Evolutionary conservation across 2,113 vertebrate genomes (phyloP).

Genomic region (Notarius quadriscutis): DNA sequence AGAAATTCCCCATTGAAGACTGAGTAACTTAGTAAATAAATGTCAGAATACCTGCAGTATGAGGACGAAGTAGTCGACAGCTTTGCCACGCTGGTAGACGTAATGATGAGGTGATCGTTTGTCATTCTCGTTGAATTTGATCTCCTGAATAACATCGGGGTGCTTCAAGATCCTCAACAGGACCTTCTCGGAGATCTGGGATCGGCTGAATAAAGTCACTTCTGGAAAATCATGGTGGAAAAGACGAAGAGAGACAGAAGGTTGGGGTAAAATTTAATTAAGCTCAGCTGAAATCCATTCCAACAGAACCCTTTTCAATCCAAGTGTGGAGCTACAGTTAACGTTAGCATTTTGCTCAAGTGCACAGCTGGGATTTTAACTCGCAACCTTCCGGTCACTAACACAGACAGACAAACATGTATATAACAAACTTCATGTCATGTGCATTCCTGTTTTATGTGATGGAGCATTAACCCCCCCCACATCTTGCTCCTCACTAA

Average conservation of each 20-base stretch:
- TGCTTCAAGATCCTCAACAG: constrained; percentile 89
- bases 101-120: constrained; percentile 78
- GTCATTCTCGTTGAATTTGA: constrained; percentile 85
- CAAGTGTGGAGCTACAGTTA: not conserved
- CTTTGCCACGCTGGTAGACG: constrained; percentile 85
- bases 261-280: not conserved
- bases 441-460: not conserved
- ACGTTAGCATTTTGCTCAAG: not conserved
- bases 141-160: constrained; percentile 91
- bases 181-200: constrained; percentile 88
- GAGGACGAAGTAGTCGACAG: constrained; percentile 88
- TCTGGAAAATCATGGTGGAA: constrained; percentile 69
- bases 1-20: not conserved
- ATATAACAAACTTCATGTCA: not conserved
- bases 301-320: not conserved
- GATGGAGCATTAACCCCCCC: not conserved
- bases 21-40: not conserved
- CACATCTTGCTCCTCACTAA: not conserved
- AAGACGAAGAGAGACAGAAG: not conserved
- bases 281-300: not conserved
- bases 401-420: not conserved
- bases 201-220: constrained; percentile 81
- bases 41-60: constrained; percentile 81
- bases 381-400: not conserved
- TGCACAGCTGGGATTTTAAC: not conserved